These are phyloP conservation scores for Pungitius pungitius DNA, from an alignment of 2,113 vertebrate species.

Conservation along the genomic window DNA sequence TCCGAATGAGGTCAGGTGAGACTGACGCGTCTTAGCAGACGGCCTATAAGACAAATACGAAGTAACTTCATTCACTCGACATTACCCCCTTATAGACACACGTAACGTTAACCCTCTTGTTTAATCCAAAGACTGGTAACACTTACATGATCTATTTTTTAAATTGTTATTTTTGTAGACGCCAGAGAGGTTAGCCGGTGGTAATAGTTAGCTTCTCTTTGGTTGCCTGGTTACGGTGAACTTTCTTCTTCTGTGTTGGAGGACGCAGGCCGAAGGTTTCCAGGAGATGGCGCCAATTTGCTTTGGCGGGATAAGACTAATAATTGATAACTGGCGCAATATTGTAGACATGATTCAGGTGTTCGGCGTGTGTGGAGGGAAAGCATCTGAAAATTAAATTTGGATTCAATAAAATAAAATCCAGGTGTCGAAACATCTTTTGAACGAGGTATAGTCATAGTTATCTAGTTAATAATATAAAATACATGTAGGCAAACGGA, in stretches of 20 bases:
- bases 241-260: constrained; percentile 33
- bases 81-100: background rate
- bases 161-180: background rate
- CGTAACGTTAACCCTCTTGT: background rate
- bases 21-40: no score
- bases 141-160: background rate
- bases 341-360: background rate
- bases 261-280: background rate
- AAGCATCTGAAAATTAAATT: background rate
- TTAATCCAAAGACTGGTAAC: background rate
- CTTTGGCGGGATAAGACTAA: background rate
- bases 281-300: constrained; percentile 17
- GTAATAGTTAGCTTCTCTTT: background rate
- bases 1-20: no score
- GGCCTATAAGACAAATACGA: no score
- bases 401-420: background rate
- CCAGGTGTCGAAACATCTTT: background rate
- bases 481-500: background rate
- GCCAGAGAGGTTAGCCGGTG: background rate
- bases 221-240: constrained; percentile 44
- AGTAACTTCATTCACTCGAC: background rate
- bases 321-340: background rate
- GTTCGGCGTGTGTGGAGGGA: no score
- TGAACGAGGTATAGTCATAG: background rate
- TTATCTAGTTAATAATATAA: background rate